phyloP scores from a whole-genome alignment of 2,888 invertebrate genomes.

The Caenorhabditis sp. region DNA sequence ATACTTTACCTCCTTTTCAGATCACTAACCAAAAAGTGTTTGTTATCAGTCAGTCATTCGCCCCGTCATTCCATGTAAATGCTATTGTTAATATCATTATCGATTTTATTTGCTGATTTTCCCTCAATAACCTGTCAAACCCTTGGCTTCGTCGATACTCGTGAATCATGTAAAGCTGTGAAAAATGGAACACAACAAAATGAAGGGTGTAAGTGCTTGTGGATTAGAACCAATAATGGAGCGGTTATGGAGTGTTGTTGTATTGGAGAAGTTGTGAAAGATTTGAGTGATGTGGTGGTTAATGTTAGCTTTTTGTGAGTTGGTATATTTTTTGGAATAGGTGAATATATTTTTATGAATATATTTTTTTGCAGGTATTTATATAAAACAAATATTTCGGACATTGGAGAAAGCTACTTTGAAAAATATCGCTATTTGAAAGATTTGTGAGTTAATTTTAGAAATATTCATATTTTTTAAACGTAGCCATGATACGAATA shows the following conservation, averaged over 20 bases:
- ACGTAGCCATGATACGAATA: too few species aligned
- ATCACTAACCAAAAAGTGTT: background rate
- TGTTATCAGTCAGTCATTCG: background rate
- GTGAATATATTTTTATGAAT: too few species aligned
- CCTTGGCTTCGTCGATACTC: background rate
- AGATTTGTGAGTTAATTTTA: conserved; percentile 51
- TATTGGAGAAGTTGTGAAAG: conserved; percentile 28
- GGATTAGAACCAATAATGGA: background rate
- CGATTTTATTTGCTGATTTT: background rate
- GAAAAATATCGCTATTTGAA: conserved; percentile 46
- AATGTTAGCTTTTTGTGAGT: conserved; percentile 31
- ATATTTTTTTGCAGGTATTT: conserved; percentile 52
- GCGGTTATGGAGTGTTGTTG: conserved; percentile 43
- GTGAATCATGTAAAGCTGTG: background rate
- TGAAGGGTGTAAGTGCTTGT: background rate
- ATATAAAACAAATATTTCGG: conserved; percentile 49
- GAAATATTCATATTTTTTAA: too few species aligned
- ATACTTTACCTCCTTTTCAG: background rate
- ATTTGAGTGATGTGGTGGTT: conserved; percentile 19
- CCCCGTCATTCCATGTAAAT: background rate
- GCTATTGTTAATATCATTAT: background rate
- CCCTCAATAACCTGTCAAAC: background rate
- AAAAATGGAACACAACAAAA: background rate
- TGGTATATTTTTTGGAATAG: too few species aligned
- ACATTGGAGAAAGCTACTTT: conserved; percentile 46